Conservation (phyloP, 2,888 invertebrate genomes). For the Venusia cambrica region DNA sequence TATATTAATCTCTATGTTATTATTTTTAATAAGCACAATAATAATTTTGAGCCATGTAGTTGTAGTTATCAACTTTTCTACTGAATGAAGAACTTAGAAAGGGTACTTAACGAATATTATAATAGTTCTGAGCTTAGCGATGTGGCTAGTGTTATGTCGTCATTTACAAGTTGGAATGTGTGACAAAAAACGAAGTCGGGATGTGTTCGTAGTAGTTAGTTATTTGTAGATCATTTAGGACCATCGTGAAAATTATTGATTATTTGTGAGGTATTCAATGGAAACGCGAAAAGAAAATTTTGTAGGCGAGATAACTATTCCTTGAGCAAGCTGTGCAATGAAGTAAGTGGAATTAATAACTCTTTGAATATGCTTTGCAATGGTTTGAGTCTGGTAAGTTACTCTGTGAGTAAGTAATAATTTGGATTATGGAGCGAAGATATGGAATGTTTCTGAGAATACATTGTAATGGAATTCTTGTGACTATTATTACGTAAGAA, state of each 20-base stretch:
- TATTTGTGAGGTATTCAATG: conserved; percentile 24
- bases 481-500: too few species aligned
- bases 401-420: too few species aligned
- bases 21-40: conserved; percentile 50
- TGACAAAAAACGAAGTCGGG: conserved; percentile 27
- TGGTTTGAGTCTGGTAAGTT: too few species aligned
- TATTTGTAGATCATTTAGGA: conserved; percentile 27
- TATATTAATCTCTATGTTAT: conserved; percentile 46
- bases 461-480: too few species aligned
- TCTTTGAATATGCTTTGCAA: too few species aligned
- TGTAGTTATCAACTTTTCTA: conserved; percentile 38
- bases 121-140: conserved; percentile 61
- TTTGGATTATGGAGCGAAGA: too few species aligned
- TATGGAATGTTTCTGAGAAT: too few species aligned
- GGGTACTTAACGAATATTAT: conserved; percentile 46
- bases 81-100: conserved; percentile 9
- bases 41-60: conserved; percentile 45
- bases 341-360: conserved; percentile 10
- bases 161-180: conserved; percentile 39
- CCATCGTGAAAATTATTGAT: conserved; percentile 7
- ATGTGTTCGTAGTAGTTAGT: conserved; percentile 50
- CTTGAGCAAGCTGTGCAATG: too few species aligned
- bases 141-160: conserved; percentile 42
- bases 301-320: too few species aligned
- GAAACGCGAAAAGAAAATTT: background rate